A percentile compares a stretch with the other conserved stretches of the same genome.
phyloP scores from a whole-genome alignment of 2,797 vertebrate genomes.

The Gobio occitaniae region DNA sequence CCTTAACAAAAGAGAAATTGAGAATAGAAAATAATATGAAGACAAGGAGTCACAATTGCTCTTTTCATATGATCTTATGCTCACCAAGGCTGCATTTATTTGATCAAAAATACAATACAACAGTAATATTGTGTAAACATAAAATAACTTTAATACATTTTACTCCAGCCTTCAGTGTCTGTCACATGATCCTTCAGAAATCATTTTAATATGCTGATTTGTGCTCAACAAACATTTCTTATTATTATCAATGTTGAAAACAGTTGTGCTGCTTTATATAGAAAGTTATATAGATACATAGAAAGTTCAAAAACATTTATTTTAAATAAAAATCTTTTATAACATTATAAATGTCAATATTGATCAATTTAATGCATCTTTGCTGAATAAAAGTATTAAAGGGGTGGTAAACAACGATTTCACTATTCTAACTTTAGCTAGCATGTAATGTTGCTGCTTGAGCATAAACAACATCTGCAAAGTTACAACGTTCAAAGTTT shows the following conservation, averaged over 20 bases:
- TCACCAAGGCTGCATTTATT: neutral
- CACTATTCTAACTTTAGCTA: no score
- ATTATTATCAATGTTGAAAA: neutral
- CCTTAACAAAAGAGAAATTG: constrained; percentile 69
- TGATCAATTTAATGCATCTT: neutral
- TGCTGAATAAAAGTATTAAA: neutral
- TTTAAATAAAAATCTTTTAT: neutral
- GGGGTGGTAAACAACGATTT: no score
- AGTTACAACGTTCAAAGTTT: no score
- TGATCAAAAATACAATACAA: neutral
- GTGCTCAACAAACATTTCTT: neutral
- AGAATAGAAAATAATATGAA: constrained; percentile 29
- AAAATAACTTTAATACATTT: neutral
- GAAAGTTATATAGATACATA: neutral
- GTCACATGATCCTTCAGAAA: neutral
- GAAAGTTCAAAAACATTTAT: neutral
- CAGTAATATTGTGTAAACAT: neutral
- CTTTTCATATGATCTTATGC: neutral
- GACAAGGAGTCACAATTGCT: neutral
- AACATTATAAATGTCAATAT: neutral
- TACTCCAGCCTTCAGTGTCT: neutral
- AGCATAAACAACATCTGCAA: no score
- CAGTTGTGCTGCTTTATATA: neutral
- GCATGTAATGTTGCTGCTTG: no score
- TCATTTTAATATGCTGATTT: neutral